Evolutionary conservation across 2,113 vertebrate species (phyloP).

Genomic region (Synodontis membranacea): DNA sequence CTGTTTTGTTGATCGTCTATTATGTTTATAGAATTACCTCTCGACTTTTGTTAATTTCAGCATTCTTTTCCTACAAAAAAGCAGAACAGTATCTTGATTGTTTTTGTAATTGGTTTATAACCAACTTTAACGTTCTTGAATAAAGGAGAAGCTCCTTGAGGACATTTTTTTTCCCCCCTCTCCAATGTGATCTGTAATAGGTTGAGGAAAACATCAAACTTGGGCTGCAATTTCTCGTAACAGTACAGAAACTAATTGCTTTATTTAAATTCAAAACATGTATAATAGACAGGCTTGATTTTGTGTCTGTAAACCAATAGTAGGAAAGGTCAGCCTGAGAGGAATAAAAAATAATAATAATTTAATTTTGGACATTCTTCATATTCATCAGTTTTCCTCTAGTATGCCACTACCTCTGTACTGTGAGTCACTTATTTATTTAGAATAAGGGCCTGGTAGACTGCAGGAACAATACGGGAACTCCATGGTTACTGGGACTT

Average conservation of each 20-base stretch:
- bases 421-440: conserved; percentile 1
- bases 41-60: conserved; percentile 60
- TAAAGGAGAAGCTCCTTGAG: conserved; percentile 49
- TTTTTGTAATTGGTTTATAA: conserved; percentile 46
- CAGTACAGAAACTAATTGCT: too few relatives aligned
- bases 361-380: not conserved
- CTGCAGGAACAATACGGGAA: conserved; percentile 56
- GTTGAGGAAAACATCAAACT: not conserved
- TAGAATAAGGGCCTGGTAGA: not conserved
- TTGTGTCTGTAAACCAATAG: not conserved
- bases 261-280: not conserved
- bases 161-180: not conserved
- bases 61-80: conserved; percentile 64
- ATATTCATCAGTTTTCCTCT: not conserved
- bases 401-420: not conserved
- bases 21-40: conserved; percentile 65
- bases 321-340: not conserved
- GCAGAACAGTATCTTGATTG: conserved; percentile 24
- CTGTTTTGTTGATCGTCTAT: conserved; percentile 48
- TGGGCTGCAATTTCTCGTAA: not conserved
- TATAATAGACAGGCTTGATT: not conserved
- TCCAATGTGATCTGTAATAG: not conserved
- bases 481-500: conserved; percentile 45
- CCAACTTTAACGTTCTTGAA: conserved; percentile 44
- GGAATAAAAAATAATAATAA: not conserved